These are phyloP conservation scores for Apodemia mormo DNA, from an alignment of 2,888 invertebrate species.

Conservation along the genomic window DNA sequence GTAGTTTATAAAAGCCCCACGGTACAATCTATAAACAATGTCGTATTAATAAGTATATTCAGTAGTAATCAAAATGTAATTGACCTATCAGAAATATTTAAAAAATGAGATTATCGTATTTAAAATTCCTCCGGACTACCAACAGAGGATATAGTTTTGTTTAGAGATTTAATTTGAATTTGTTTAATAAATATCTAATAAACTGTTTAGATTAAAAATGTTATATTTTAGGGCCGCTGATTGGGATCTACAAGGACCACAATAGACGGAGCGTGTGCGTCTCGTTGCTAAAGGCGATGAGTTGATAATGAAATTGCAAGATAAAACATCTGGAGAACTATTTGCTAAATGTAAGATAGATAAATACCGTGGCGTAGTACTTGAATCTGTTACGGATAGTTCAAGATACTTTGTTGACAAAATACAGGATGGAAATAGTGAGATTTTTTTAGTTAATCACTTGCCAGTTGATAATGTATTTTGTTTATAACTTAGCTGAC, in stretches of 20 bases:
- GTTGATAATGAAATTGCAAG: conserved; percentile 95
- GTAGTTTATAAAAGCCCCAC: too few species aligned
- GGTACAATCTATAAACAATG: too few species aligned
- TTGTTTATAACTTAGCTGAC: too few species aligned
- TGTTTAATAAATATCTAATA: neutral
- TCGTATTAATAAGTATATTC: too few species aligned
- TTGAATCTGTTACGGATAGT: conserved; percentile 98
- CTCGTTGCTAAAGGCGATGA: conserved; percentile 94
- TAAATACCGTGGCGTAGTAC: conserved; percentile 95
- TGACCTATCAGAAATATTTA: too few species aligned
- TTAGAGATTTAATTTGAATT: conserved; percentile 25
- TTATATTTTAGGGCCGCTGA: conserved; percentile 92
- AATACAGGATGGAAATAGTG: conserved; percentile 96
- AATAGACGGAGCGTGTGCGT: conserved; percentile 98
- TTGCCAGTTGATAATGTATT: too few species aligned
- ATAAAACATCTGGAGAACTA: conserved; percentile 94
- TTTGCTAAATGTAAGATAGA: conserved; percentile 99
- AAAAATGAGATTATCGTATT: conserved; percentile 99
- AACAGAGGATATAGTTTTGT: conserved; percentile 97
- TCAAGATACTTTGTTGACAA: conserved; percentile 98
- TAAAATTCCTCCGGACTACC: conserved; percentile 97
- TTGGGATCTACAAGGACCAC: conserved; percentile 99
- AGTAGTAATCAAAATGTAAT: too few species aligned
- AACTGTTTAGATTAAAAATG: conserved; percentile 1
- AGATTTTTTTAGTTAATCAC: conserved; percentile 21